Evolutionary conservation across 2,888 invertebrate genomes (phyloP).

Genomic region (Pristionchus fissidentatus): DNA sequence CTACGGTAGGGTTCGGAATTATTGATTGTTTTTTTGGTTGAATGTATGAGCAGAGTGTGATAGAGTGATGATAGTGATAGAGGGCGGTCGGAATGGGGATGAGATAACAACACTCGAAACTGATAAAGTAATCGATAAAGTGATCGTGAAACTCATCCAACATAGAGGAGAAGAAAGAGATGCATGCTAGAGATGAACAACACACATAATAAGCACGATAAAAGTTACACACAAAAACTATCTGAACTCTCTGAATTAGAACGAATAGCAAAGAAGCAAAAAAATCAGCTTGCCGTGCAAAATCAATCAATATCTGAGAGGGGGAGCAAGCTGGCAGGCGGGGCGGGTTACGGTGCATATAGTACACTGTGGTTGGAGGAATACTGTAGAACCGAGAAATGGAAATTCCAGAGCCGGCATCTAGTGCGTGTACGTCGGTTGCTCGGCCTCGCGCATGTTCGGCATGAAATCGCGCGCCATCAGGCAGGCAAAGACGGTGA

Average conservation of each 20-base stretch:
- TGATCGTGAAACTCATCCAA: too few species aligned
- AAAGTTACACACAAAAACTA: constrained; percentile 25
- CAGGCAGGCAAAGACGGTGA: constrained; percentile 99
- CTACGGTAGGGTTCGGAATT: constrained; percentile 30
- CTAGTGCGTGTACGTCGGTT: constrained; percentile 36
- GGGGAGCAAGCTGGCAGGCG: constrained; percentile 41
- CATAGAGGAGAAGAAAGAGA: too few species aligned
- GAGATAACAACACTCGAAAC: neutral
- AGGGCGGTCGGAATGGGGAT: neutral
- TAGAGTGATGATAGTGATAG: neutral
- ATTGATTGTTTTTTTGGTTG: constrained; percentile 20
- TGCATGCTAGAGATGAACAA: too few species aligned
- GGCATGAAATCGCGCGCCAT: constrained; percentile 97
- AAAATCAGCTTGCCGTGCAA: neutral
- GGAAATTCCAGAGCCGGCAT: neutral
- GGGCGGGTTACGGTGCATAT: neutral
- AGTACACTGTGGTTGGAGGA: neutral
- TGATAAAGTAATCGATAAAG: too few species aligned
- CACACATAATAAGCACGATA: too few species aligned
- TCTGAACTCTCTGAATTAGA: constrained; percentile 33
- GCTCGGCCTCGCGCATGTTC: constrained; percentile 81
- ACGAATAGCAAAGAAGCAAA: neutral
- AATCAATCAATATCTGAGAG: constrained; percentile 38
- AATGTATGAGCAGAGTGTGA: constrained; percentile 42
- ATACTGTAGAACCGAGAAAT: neutral